Evolutionary conservation across 1,140 invertebrate species (phyloP).

Genomic region (Caenorhabditis brenneri): DNA sequence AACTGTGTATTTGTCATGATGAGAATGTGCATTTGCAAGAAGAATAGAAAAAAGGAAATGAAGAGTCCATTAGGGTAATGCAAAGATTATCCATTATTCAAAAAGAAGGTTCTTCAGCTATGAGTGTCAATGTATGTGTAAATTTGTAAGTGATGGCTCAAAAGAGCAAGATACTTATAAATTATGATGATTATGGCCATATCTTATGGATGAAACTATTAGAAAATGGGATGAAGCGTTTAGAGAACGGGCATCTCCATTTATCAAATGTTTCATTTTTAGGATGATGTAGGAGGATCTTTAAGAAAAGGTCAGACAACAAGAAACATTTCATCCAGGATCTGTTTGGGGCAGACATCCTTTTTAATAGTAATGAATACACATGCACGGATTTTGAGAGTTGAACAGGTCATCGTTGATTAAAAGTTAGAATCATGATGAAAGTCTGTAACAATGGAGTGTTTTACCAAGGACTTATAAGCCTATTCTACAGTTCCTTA

Average conservation of each 20-base stretch:
- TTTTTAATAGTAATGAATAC: too few relatives aligned
- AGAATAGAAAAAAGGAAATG: not conserved
- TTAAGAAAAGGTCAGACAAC: too few relatives aligned
- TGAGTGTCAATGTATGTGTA: not conserved
- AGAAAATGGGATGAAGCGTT: not conserved
- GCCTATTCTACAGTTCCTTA: too few relatives aligned
- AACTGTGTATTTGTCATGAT: slow-evolving; percentile 13
- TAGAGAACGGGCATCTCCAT: too few relatives aligned
- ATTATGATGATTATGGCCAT: not conserved
- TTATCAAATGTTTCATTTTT: not conserved
- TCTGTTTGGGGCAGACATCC: too few relatives aligned
- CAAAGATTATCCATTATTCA: not conserved
- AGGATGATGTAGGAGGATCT: too few relatives aligned
- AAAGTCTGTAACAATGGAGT: too few relatives aligned
- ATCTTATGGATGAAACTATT: not conserved
- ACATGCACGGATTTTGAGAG: too few relatives aligned
- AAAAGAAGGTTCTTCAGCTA: not conserved
- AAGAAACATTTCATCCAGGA: too few relatives aligned
- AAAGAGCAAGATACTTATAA: not conserved
- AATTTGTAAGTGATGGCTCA: not conserved
- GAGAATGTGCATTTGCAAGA: not conserved
- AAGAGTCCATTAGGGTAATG: not conserved
- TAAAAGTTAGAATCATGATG: too few relatives aligned
- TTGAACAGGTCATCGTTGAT: too few relatives aligned
- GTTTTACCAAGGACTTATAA: too few relatives aligned